Evolutionary conservation across 2,888 invertebrate genomes (phyloP).

Genomic region (Phytoseiulus persimilis): DNA sequence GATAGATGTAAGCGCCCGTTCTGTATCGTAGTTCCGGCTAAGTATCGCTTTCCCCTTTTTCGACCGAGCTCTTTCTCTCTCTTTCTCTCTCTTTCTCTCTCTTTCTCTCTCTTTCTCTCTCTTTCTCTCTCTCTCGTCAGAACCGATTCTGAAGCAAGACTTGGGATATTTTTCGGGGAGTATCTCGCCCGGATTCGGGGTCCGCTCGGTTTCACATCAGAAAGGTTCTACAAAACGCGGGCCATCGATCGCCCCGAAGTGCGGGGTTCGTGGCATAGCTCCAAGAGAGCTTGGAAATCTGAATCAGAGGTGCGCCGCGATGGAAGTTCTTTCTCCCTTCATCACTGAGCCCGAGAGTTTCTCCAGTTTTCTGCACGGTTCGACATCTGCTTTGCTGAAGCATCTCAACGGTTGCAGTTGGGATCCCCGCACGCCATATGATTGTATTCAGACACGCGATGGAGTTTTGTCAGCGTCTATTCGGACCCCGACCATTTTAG

Average conservation of each 20-base stretch:
- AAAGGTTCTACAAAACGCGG: no score
- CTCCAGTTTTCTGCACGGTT: background rate
- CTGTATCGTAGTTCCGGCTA: background rate
- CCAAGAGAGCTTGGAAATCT: background rate
- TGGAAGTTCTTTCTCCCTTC: background rate
- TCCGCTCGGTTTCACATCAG: no score
- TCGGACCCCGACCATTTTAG: background rate
- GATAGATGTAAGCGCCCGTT: slow-evolving; percentile 19
- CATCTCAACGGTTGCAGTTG: background rate
- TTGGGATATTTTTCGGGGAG: background rate
- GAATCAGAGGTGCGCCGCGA: no score
- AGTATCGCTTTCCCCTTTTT: no score
- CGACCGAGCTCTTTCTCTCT: no score
- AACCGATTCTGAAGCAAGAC: no score
- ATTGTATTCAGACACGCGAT: background rate
- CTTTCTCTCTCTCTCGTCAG: no score
- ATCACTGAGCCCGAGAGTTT: background rate
- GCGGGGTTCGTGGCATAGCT: no score
- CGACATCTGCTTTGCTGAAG: background rate
- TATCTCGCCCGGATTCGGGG: no score
- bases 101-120: no score
- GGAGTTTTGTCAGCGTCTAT: slow-evolving; percentile 5
- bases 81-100: no score
- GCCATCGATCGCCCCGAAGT: no score
- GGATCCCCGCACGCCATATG: background rate